Evolutionary conservation across 2,113 vertebrate species (phyloP).

Genomic region (Nibea albiflora): DNA sequence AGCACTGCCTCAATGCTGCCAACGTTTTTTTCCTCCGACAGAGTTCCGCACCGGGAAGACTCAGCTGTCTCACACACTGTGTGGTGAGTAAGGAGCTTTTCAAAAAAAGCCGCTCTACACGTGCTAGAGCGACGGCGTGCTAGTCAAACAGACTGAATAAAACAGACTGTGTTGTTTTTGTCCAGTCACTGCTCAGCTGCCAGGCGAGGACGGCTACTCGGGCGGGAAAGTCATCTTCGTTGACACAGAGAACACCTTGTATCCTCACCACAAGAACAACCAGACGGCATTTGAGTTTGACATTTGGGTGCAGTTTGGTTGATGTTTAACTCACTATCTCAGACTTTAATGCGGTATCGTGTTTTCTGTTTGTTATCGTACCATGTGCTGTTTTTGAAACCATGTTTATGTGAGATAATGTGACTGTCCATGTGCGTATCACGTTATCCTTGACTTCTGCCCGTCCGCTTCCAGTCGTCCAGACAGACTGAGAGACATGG

Average conservation of each 20-base stretch:
- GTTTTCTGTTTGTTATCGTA: not conserved
- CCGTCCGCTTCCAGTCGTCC: conserved; percentile 87
- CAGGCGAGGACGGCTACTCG: conserved; percentile 90
- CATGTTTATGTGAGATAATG: not conserved
- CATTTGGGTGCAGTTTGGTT: not conserved
- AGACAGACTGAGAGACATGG: conserved; percentile 95
- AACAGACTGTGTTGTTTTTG: conserved; percentile 4
- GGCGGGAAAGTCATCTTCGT: conserved; percentile 98
- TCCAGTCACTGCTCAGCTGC: conserved; percentile 95
- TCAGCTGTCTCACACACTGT: conserved; percentile 96
- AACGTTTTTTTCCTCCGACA: conserved; percentile 72
- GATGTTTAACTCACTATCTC: not conserved
- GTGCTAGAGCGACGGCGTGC: not conserved
- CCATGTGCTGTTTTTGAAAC: not conserved
- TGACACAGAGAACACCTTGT: conserved; percentile 99
- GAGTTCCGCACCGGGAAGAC: conserved; percentile 99
- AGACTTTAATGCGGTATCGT: not conserved
- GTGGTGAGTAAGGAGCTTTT: conserved; percentile 85
- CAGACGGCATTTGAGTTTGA: not conserved
- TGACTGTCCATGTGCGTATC: not conserved
- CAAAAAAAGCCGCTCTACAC: not conserved
- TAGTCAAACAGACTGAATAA: not conserved
- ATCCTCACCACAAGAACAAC: conserved; percentile 78
- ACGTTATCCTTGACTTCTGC: conserved; percentile 48
- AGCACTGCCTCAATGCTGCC: not conserved